A percentile compares a stretch with the other conserved stretches of the same genome.
Evolutionary conservation across 2,888 invertebrate species (phyloP).

Genomic region (Miltochrista miniata): DNA sequence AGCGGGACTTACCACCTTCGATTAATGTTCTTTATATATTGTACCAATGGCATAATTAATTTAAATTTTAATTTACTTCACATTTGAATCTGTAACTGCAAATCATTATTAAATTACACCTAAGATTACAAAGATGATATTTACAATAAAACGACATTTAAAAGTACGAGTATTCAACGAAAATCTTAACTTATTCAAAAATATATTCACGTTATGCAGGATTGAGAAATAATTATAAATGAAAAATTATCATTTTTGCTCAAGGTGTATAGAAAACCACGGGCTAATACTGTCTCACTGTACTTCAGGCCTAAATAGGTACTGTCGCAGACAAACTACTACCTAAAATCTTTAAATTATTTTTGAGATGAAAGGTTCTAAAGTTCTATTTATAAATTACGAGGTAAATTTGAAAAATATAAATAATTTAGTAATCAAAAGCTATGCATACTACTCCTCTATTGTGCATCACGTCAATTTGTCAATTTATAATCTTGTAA

Average conservation of each 20-base stretch:
- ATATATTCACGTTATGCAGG: constrained; percentile 36
- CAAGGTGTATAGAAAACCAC: constrained; percentile 28
- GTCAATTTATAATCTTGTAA: constrained; percentile 46
- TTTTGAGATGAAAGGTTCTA: not conserved
- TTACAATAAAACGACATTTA: constrained; percentile 54
- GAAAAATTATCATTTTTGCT: constrained; percentile 38
- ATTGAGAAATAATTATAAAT: constrained; percentile 20
- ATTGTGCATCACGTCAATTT: constrained; percentile 40
- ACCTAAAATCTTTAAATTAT: not conserved
- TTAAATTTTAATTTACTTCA: too few species aligned
- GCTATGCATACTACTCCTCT: constrained; percentile 10
- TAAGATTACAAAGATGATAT: constrained; percentile 37
- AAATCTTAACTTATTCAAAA: constrained; percentile 32
- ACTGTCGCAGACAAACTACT: constrained; percentile 14
- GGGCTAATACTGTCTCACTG: constrained; percentile 2
- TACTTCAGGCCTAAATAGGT: constrained; percentile 20
- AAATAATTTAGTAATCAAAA: constrained; percentile 13
- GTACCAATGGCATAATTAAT: too few species aligned
- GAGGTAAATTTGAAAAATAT: constrained; percentile 26
- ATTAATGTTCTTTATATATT: too few species aligned
- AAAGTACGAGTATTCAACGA: constrained; percentile 49
- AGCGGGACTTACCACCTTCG: too few species aligned
- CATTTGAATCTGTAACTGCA: too few species aligned
- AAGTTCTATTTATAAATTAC: constrained; percentile 8
- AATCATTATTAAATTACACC: too few species aligned